Evolutionary conservation across 2,888 invertebrate species (phyloP).

Genomic region (Ashinkailepas kermadecensis): DNA sequence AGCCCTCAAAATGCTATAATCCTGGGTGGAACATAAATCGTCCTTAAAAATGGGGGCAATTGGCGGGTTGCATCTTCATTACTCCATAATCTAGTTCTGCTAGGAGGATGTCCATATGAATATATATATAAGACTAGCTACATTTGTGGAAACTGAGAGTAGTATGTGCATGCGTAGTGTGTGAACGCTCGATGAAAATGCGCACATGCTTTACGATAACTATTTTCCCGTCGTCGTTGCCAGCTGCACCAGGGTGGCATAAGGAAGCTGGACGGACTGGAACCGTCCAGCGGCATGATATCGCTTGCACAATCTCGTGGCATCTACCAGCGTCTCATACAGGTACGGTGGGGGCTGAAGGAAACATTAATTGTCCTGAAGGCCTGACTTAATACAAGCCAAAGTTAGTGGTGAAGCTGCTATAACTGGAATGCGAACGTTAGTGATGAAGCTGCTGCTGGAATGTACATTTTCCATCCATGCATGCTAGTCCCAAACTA

Average conservation of each 20-base stretch:
- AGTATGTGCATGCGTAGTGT: not conserved
- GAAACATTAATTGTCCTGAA: no score
- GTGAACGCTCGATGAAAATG: not conserved
- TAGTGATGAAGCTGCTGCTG: no score
- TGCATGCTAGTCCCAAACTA: no score
- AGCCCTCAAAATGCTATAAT: no score
- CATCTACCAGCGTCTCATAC: not conserved
- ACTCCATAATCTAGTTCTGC: not conserved
- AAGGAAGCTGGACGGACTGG: not conserved
- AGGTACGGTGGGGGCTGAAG: not conserved
- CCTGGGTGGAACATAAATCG: no score
- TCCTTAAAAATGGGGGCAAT: no score
- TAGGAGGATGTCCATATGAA: not conserved
- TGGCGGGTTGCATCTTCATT: not conserved
- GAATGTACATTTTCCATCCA: no score
- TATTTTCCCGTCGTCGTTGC: not conserved
- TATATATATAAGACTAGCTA: not conserved
- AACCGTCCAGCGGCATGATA: not conserved
- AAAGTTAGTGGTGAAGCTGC: not conserved
- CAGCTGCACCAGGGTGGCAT: not conserved
- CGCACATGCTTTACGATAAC: not conserved
- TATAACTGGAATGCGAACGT: not conserved
- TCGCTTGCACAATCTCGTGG: not conserved
- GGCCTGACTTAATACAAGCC: not conserved
- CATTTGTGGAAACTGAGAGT: not conserved